phyloP scores from a whole-genome alignment of 2,888 invertebrate species.

The Allophyes oxyacanthae region DNA sequence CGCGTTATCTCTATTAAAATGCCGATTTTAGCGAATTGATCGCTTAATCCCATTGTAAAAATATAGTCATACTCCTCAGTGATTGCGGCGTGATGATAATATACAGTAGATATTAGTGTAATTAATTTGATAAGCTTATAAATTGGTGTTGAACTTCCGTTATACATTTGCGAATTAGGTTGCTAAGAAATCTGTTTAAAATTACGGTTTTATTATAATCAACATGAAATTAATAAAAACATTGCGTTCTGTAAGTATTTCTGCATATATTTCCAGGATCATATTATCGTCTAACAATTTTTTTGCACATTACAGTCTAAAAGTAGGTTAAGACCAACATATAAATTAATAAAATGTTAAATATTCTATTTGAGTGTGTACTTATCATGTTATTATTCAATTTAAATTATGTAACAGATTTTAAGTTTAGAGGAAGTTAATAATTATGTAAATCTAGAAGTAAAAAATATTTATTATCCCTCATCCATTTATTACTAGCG shows the following conservation, averaged over 20 bases:
- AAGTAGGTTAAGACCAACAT: conserved; percentile 28
- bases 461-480: no score
- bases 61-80: conserved; percentile 44
- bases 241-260: conserved; percentile 1
- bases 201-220: conserved; percentile 11
- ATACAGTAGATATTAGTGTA: conserved; percentile 27
- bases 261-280: background rate
- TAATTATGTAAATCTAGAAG: no score
- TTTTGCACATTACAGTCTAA: background rate
- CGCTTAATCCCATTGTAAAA: conserved; percentile 57
- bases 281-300: background rate
- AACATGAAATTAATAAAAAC: conserved; percentile 14
- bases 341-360: background rate
- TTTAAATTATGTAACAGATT: background rate
- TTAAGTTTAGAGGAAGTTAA: no score
- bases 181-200: conserved; percentile 6
- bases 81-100: conserved; percentile 60
- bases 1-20: conserved; percentile 60
- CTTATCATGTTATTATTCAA: background rate
- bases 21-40: conserved; percentile 59
- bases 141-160: conserved; percentile 30
- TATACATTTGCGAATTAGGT: conserved; percentile 16
- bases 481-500: no score
- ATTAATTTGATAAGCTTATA: conserved; percentile 27
- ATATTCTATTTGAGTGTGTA: background rate